Evolutionary conservation across 2,113 vertebrate species (phyloP).

Genomic region (Orcinus orca): DNA sequence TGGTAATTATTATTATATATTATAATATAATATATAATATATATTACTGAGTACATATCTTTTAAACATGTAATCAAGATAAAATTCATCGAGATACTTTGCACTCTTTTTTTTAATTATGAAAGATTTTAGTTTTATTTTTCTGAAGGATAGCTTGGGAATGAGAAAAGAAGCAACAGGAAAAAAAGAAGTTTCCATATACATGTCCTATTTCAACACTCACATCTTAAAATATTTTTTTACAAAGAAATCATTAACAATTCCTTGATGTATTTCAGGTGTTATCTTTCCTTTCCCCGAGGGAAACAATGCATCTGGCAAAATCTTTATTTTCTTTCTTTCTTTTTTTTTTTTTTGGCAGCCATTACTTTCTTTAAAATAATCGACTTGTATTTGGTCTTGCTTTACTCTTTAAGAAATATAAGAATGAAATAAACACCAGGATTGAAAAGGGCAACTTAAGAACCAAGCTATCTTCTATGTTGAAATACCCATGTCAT

Average conservation of each 20-base stretch:
- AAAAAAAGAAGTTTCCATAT: neutral
- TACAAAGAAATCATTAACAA: neutral
- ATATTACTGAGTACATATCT: neutral
- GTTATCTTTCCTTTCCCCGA: neutral
- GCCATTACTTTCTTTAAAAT: neutral
- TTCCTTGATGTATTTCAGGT: neutral
- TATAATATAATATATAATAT: too few relatives aligned
- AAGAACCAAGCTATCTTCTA: neutral
- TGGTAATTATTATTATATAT: too few relatives aligned
- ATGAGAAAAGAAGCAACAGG: neutral
- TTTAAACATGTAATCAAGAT: neutral
- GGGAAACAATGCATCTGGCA: neutral
- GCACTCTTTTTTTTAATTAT: neutral
- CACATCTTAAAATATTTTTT: neutral
- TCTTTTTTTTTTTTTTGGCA: neutral
- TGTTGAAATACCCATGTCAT: neutral
- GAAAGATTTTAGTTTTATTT: neutral
- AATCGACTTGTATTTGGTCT: neutral
- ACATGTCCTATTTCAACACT: neutral
- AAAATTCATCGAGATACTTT: neutral
- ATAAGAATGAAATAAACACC: neutral
- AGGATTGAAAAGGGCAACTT: neutral
- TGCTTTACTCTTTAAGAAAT: neutral
- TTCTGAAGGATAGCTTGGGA: neutral
- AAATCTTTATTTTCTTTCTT: neutral